Percentiles rank a stretch among this genome's conserved stretches.
phyloP scores from a whole-genome alignment of 2,888 invertebrate genomes.

The Ecliptopera silaceata region DNA sequence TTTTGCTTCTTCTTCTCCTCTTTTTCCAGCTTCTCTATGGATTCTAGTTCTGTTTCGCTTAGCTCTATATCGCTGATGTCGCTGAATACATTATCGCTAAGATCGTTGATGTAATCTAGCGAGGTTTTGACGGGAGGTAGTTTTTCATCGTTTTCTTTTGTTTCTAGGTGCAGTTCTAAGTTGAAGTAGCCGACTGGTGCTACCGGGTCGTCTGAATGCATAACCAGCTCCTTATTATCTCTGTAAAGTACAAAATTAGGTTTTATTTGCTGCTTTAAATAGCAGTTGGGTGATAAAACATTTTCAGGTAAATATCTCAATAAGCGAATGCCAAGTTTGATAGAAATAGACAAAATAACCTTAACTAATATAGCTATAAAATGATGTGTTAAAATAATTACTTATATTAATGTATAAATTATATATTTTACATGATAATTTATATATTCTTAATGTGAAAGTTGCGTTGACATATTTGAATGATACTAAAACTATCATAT shows the following conservation, averaged over 20 bases:
- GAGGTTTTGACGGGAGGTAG: conserved; percentile 81
- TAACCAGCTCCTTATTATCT: conserved; percentile 92
- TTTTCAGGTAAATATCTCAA: too few species aligned
- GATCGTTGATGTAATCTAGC: conserved; percentile 84
- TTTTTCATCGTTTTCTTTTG: conserved; percentile 79
- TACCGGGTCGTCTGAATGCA: conserved; percentile 95
- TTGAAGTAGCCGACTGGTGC: conserved; percentile 97
- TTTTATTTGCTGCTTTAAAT: neutral
- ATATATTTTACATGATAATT: too few species aligned
- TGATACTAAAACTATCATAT: too few species aligned
- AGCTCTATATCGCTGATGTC: conserved; percentile 86
- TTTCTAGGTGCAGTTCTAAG: conserved; percentile 91
- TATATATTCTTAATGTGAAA: too few species aligned
- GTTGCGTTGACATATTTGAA: too few species aligned
- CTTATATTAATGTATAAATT: too few species aligned
- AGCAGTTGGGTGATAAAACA: neutral
- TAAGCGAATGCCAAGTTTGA: too few species aligned
- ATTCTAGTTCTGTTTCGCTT: conserved; percentile 84
- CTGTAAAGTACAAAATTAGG: conserved; percentile 66
- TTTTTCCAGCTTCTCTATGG: conserved; percentile 80
- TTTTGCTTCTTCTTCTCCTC: conserved; percentile 72
- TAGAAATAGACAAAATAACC: too few species aligned
- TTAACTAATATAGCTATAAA: too few species aligned
- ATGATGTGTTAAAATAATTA: too few species aligned
- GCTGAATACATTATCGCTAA: conserved; percentile 85